Evolutionary conservation across 2,797 vertebrate species (phyloP).

Genomic region (Peromyscus melanophrys): DNA sequence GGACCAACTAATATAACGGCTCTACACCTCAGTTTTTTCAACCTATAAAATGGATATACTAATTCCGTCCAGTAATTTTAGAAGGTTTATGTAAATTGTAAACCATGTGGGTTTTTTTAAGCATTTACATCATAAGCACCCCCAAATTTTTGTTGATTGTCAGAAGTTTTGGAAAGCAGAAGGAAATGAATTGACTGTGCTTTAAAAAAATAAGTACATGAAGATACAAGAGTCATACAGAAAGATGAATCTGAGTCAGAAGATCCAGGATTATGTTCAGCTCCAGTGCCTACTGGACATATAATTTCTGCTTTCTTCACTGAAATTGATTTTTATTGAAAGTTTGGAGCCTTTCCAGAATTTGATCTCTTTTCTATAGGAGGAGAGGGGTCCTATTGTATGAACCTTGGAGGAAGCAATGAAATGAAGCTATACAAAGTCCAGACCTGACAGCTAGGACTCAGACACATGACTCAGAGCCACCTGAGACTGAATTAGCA

Average conservation of each 20-base stretch:
- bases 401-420: slow-evolving; percentile 40
- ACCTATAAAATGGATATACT: slow-evolving; percentile 61
- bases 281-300: background rate
- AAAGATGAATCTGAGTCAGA: slow-evolving; percentile 49
- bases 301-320: slow-evolving; percentile 44
- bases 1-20: background rate
- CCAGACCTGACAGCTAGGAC: background rate
- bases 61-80: background rate
- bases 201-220: background rate
- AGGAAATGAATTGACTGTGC: background rate
- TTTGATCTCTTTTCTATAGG: slow-evolving; percentile 21
- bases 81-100: slow-evolving; percentile 41
- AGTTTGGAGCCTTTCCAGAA: background rate
- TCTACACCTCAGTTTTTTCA: slow-evolving; percentile 43
- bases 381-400: background rate
- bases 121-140: background rate
- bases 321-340: slow-evolving; percentile 10
- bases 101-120: background rate
- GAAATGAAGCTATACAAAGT: slow-evolving; percentile 35
- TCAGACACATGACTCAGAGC: background rate
- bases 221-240: slow-evolving; percentile 30
- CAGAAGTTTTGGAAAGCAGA: slow-evolving; percentile 2
- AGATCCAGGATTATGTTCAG: background rate
- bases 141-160: background rate
- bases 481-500: background rate